Conservation (phyloP, 2,797 vertebrate species). For the Ctenochaetus hawaiiensis region DNA sequence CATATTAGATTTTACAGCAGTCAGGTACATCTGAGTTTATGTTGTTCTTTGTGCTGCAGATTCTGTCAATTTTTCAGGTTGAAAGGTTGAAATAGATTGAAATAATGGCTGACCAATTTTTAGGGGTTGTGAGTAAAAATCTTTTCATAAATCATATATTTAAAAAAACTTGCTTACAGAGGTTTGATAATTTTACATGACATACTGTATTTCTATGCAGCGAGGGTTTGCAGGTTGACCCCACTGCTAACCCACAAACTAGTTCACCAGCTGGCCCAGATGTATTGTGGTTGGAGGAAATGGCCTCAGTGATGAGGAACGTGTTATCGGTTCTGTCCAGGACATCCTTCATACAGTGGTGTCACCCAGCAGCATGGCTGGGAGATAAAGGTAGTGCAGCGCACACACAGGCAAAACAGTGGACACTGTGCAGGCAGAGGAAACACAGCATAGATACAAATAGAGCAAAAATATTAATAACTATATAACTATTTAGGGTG, state of each 20-base stretch:
- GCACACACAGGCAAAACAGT: slow-evolving; percentile 29
- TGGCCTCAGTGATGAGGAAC: slow-evolving; percentile 68
- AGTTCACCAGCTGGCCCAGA: slow-evolving; percentile 58
- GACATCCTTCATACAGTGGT: slow-evolving; percentile 68
- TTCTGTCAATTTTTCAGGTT: too few relatives aligned
- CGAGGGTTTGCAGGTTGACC: slow-evolving; percentile 24
- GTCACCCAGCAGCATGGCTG: slow-evolving; percentile 58
- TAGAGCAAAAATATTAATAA: too few relatives aligned
- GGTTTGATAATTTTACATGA: background rate
- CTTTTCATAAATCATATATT: background rate
- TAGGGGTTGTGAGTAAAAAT: too few relatives aligned
- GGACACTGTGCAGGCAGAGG: slow-evolving; percentile 13
- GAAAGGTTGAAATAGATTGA: too few relatives aligned
- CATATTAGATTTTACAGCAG: too few relatives aligned
- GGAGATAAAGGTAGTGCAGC: slow-evolving; percentile 53
- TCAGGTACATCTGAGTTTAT: too few relatives aligned
- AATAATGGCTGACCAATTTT: too few relatives aligned
- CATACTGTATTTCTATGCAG: background rate
- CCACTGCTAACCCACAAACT: slow-evolving; percentile 46
- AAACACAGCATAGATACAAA: background rate
- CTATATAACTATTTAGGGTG: too few relatives aligned
- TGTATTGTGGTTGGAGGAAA: slow-evolving; percentile 74
- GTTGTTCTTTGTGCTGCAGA: too few relatives aligned
- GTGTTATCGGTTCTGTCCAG: slow-evolving; percentile 70
- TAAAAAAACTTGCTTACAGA: background rate